Base-by-base conservation (phyloP, 2,888 invertebrate genomes). In the Apotomis turbidana region DNA sequence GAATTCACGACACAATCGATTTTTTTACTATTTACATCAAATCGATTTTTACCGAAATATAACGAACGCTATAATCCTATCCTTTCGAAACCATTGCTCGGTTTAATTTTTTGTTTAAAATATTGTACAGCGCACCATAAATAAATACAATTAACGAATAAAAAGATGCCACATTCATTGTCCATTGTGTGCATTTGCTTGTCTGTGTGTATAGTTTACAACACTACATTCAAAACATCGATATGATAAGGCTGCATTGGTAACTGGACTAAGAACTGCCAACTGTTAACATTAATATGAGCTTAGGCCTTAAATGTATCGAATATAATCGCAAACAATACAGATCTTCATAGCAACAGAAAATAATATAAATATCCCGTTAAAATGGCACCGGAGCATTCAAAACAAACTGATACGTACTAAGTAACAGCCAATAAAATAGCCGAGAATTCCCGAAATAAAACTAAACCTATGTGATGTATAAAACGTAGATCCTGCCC, bases 391-490 rank as follows among this genome's bases (percentile, higher is more conserved):
- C 88, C 84, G 77, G 79, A 79, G 73, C 79, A 76, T 74, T 68
- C 60, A 71, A 78, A 77, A 80, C 75, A 76, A 76, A 79, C 76
- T 81, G 83, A 78, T 74, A 72, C 78, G 83, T 79, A 85, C 83
- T 86, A 87, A 85, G 84, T 87, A 87, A 86, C 85, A 87, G 85
- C 84, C 85, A 85, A 85, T 80, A 76, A 81, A 81, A 79, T 77
- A 78, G 77, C 78, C 75, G 75, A 77, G 75, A 61, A 58, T 59
- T 63, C 72, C 72, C 70, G 75, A 76, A 73, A 74, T 71, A 75
- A 74, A 76, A 76, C 74, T 74, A 77, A 77, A 77, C 76, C 78
- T 76, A 78, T 72, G 80, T 81, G 81, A 83, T 80, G 80, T 77
- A 62, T 68, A 51, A 71, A 71, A 75, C 77, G 76, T 76, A 79